These are phyloP conservation scores for Carapus acus DNA, from an alignment of 2,797 vertebrate genomes.

Conservation along the genomic window DNA sequence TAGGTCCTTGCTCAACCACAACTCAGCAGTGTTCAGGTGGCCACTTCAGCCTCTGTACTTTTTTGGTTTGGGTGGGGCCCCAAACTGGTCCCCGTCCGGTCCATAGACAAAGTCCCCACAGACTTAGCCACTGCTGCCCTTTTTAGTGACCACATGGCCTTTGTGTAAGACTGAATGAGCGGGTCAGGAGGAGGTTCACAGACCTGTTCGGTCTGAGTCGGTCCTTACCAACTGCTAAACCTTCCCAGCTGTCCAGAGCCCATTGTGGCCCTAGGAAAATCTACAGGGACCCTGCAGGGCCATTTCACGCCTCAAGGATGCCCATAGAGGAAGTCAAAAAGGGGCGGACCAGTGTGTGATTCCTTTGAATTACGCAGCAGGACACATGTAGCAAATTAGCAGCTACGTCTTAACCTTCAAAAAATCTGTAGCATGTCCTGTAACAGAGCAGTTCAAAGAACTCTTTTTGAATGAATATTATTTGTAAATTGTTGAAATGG, in stretches of 20 bases:
- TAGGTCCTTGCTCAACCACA: too few species aligned
- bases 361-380: constrained; percentile 47
- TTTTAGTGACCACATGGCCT: constrained; percentile 43
- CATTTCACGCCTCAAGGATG: constrained; percentile 60
- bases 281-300: constrained; percentile 43
- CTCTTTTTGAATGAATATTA: constrained; percentile 2
- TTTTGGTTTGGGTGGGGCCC: too few species aligned
- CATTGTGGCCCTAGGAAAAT: constrained; percentile 47
- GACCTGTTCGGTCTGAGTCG: constrained; percentile 57
- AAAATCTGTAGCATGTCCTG: too few species aligned
- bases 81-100: too few species aligned
- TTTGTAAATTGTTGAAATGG: background rate
- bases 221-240: constrained; percentile 48
- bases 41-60: too few species aligned
- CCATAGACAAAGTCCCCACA: too few species aligned
- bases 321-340: constrained; percentile 62
- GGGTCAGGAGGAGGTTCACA: constrained; percentile 51
- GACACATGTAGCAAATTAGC: constrained; percentile 62
- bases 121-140: constrained; percentile 3
- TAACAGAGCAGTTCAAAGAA: background rate
- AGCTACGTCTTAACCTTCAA: constrained; percentile 25
- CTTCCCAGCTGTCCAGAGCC: constrained; percentile 58
- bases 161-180: constrained; percentile 49
- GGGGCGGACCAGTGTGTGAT: constrained; percentile 45
- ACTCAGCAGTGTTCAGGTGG: too few species aligned